Evolutionary conservation across 2,888 invertebrate species (phyloP), one percentile per base, ranked within the genome.

Genomic region (Priapulus caudatus): DNA sequence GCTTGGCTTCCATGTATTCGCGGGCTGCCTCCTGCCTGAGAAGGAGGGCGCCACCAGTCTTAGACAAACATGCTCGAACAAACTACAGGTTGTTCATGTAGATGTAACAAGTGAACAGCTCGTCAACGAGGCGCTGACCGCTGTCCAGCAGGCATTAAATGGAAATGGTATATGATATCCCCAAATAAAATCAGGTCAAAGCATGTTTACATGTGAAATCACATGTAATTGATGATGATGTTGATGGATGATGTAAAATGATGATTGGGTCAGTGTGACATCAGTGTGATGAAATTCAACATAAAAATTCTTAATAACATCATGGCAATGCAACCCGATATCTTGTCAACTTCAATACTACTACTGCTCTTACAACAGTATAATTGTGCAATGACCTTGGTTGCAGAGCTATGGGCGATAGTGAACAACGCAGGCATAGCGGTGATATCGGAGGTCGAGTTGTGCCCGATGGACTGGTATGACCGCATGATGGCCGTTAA

Each of bases 401-500:
- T 33, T 33, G n/a, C 33, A 33, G 33, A 33, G 10, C 33, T 33
- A 10, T n/a, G n/a, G 10, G 33, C 33, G n/a, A 33, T 33, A 10
- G 33, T 33, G 33, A 33, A 33, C n/a, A 33, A 33, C n/a, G 33
- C 33, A 10, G 33, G 33, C 10, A 33, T 33, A 10, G 33, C 33
- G n/a, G 10, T 33, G 33, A 10, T 33, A n/a, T 10, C 33, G n/a
- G 10, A 10, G n/a, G 10, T n/a, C 10, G 33, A 33, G n/a, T 33
- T 10, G 33, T 10, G n/a, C n/a, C n/a, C n/a, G n/a, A n/a, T n/a
- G n/a, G n/a, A n/a, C n/a, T n/a, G n/a, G n/a, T n/a, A n/a, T n/a
- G n/a, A n/a, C n/a, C n/a, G n/a, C n/a, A n/a, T 64, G 50, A 60
- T 67, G 47, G 64, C 66, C n/a, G 67, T 68, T 18, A 69, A 69